A percentile compares a stretch with the other conserved stretches of the same genome.
Conservation (phyloP, 2,888 invertebrate species). For the Heliconius hortense region DNA sequence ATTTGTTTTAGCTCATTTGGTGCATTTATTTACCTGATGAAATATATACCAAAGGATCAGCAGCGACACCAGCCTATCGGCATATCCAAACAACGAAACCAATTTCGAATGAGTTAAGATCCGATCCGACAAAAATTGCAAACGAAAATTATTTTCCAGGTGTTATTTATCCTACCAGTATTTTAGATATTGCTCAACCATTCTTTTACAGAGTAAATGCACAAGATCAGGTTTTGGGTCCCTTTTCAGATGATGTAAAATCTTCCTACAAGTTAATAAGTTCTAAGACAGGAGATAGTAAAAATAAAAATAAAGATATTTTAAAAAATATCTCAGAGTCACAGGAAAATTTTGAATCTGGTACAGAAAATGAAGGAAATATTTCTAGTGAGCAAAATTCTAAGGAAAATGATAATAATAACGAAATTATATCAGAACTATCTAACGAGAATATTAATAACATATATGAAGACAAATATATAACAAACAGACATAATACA, state of each 20-base stretch:
- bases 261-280: conserved; percentile 47
- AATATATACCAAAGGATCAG: conserved; percentile 8
- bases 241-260: conserved; percentile 60
- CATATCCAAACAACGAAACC: background rate
- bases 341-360: background rate
- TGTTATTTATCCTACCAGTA: conserved; percentile 48
- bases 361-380: background rate
- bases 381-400: background rate
- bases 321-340: background rate
- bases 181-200: conserved; percentile 57
- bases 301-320: conserved; percentile 8
- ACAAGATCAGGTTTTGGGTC: conserved; percentile 47
- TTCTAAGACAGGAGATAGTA: conserved; percentile 28
- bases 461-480: background rate
- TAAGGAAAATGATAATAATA: background rate
- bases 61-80: background rate
- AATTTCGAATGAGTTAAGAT: background rate
- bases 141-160: conserved; percentile 45
- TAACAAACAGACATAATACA: background rate
- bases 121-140: conserved; percentile 19
- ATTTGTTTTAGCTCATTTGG: conserved; percentile 20
- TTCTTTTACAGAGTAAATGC: conserved; percentile 53
- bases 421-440: background rate
- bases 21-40: conserved; percentile 18
- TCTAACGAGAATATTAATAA: background rate